Evolutionary conservation across 92 coral and sea anemone genomes (phyloP), one percentile per base, ranked within the genome.

Genomic region (Actinostola sp.): DNA sequence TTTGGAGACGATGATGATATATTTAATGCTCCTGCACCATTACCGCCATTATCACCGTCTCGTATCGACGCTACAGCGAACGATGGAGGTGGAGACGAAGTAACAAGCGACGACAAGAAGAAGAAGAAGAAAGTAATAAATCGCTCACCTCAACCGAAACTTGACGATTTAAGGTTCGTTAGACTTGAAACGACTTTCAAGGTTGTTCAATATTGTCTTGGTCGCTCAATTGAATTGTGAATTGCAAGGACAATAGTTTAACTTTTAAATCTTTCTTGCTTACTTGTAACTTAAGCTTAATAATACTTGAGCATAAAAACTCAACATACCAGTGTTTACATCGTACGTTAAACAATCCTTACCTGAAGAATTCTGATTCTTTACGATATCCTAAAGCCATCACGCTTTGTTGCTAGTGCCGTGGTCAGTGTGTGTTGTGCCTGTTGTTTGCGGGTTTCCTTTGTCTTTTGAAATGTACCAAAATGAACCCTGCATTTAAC

Each of bases 11-110:
- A 81, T 54, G 93, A 90, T 59, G 98, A 93, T 28, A 86, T 85
- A 10, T 91, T 94, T 36, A 78, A 86, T 41, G 59, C 92, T 29
- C 98, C 98, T 3, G 96, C 97, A 13, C 98, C 98, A 8, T 38
- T 94, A 9, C 86, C 97, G 0, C 80, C 92, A 1, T 75, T 93
- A 12, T 72, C 88, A 28, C 86, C 90, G 1, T 69, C 72, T n/a
- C 48, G 59, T 45, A 71, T 66, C 33, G 70, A 68, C 44, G 84
- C 66, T 13, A 67, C 20, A 21, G 35, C 54, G 6, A 63, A 79
- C 54, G 66, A 85, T 38, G 81, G 67, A 17, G 89, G 53, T 23
- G 81, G 59, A 39, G 80, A 32, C 28, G 69, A 17, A 9, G 58
- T 21, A 17, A 57, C 30, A 25, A 15, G 2, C 60, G 74, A 58